These are phyloP conservation scores for Enoplosus armatus DNA, from an alignment of 2,797 vertebrate species.

Conservation along the genomic window DNA sequence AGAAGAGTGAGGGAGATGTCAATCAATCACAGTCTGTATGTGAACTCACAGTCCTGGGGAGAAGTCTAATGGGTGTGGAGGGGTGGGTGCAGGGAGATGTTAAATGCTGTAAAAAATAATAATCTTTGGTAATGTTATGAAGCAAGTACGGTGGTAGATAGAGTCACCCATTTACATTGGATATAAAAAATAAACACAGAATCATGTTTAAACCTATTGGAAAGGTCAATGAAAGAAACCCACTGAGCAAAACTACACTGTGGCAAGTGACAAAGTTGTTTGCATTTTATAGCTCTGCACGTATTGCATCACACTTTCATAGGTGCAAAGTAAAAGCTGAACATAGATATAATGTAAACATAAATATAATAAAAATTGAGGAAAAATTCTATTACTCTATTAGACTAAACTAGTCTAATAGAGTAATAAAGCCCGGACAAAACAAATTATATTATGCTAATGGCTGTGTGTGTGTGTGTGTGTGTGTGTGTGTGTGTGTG, in stretches of 20 bases:
- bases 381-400: too few species aligned
- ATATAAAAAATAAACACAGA: neutral
- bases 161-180: neutral
- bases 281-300: slow-evolving; percentile 1
- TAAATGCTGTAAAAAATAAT: slow-evolving; percentile 4
- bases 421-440: neutral
- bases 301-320: neutral
- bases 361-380: neutral
- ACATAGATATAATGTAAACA: neutral
- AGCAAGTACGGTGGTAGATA: neutral
- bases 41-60: neutral
- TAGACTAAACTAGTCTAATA: too few species aligned
- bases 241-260: neutral
- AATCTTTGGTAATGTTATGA: neutral
- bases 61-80: neutral
- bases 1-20: neutral
- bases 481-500: too few species aligned
- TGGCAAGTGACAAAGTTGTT: neutral
- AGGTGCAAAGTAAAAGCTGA: neutral
- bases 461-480: slow-evolving; percentile 2
- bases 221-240: neutral
- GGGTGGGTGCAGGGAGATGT: neutral
- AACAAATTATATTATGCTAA: neutral
- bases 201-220: neutral
- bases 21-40: neutral